Evolutionary conservation across 1,140 invertebrate genomes (phyloP).

Genomic region (Monochamus saltuarius): DNA sequence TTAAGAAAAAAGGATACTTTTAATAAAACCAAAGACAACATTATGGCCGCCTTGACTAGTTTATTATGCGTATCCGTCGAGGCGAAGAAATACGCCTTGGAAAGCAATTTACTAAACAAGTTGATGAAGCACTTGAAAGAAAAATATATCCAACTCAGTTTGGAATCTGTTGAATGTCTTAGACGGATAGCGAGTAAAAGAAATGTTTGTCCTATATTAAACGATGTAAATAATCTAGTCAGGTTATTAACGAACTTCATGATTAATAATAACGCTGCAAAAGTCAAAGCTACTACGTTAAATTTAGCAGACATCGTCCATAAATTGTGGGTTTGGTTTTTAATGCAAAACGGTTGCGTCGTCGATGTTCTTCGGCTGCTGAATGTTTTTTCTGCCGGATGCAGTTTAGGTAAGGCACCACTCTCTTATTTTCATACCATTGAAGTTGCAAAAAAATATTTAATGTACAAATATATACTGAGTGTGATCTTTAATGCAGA

Average conservation of each 20-base stretch:
- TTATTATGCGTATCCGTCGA: slow-evolving; percentile 53
- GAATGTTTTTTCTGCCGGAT: slow-evolving; percentile 58
- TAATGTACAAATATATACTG: too few species aligned
- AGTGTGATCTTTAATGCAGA: too few species aligned
- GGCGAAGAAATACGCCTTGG: slow-evolving; percentile 53
- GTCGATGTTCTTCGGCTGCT: slow-evolving; percentile 55
- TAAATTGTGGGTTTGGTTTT: slow-evolving; percentile 60
- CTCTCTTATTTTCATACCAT: too few species aligned
- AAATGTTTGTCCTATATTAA: slow-evolving; percentile 53
- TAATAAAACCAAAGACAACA: slow-evolving; percentile 48
- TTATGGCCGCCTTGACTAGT: slow-evolving; percentile 53
- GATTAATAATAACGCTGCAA: slow-evolving; percentile 48
- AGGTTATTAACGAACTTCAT: slow-evolving; percentile 58
- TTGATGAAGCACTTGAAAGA: slow-evolving; percentile 53
- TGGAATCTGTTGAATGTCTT: slow-evolving; percentile 54
- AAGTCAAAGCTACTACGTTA: slow-evolving; percentile 48
- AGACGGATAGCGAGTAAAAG: slow-evolving; percentile 50
- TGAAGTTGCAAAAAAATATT: too few species aligned
- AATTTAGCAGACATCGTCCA: slow-evolving; percentile 58
- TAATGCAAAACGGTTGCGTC: slow-evolving; percentile 50
- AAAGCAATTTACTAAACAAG: slow-evolving; percentile 49
- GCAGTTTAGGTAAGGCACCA: slow-evolving; percentile 53
- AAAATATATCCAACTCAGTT: slow-evolving; percentile 54
- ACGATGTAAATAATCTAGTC: slow-evolving; percentile 53
- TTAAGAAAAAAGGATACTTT: slow-evolving; percentile 47